phyloP scores from a whole-genome alignment of 2,888 invertebrate genomes.

The Ernsta delagoae region DNA sequence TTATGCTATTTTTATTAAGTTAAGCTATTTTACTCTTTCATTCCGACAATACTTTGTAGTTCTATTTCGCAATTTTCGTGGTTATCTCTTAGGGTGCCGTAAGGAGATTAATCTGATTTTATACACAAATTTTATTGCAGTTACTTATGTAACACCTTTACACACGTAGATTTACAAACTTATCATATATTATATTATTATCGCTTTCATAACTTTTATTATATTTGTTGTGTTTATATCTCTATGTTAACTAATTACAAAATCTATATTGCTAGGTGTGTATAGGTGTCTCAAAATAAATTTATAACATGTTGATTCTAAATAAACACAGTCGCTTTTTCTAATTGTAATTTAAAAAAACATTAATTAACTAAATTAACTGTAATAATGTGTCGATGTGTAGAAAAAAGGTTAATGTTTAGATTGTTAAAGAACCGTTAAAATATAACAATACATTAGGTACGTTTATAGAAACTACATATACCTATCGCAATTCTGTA shows the following conservation, averaged over 20 bases:
- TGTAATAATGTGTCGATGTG: constrained; percentile 13
- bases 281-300: constrained; percentile 43
- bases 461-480: neutral
- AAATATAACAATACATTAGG: neutral
- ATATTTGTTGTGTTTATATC: constrained; percentile 16
- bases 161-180: constrained; percentile 44
- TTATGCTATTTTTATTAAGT: constrained; percentile 49
- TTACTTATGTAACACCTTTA: constrained; percentile 42
- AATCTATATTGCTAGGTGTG: constrained; percentile 45
- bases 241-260: constrained; percentile 10
- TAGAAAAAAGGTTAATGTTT: constrained; percentile 18
- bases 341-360: constrained; percentile 40
- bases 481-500: neutral
- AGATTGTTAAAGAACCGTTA: neutral
- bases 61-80: constrained; percentile 40
- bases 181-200: constrained; percentile 33
- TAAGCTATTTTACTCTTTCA: constrained; percentile 70
- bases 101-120: constrained; percentile 32
- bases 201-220: constrained; percentile 32
- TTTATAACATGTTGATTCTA: constrained; percentile 55
- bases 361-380: neutral
- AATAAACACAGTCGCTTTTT: constrained; percentile 56
- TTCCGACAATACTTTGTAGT: constrained; percentile 58
- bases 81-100: constrained; percentile 38
- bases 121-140: constrained; percentile 40